Percentiles rank a stretch among this genome's conserved stretches.
These are phyloP conservation scores for Tolypeutes matacus DNA, from an alignment of 2,797 vertebrate genomes.

Conservation along the genomic window DNA sequence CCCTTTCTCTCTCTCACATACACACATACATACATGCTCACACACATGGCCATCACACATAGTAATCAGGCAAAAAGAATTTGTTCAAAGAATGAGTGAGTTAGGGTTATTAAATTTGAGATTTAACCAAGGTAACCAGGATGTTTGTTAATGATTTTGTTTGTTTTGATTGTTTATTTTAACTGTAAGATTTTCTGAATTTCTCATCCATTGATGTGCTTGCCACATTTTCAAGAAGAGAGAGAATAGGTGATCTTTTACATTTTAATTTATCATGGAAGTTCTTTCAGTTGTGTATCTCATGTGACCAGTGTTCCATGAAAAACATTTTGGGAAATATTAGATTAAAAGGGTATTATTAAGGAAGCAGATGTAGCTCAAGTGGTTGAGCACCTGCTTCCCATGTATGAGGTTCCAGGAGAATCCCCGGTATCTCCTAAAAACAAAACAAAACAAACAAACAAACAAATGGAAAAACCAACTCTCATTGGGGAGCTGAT, in stretches of 20 bases:
- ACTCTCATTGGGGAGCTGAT: too few species aligned
- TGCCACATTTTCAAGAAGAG: neutral
- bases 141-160: neutral
- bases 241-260: neutral
- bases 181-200: neutral
- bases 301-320: neutral
- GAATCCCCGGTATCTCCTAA: too few species aligned
- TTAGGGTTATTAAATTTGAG: neutral
- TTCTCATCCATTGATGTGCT: neutral
- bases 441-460: too few species aligned
- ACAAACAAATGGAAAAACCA: too few species aligned
- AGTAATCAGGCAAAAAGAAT: neutral
- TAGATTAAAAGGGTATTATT: neutral
- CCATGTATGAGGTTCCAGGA: too few species aligned
- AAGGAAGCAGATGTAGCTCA: too few species aligned
- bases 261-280: neutral
- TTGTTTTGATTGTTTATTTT: conserved; percentile 15
- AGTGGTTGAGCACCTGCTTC: too few species aligned
- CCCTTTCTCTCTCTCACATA: too few species aligned
- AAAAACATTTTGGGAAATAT: neutral
- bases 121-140: neutral
- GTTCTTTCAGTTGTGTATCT: neutral
- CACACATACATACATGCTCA: neutral
- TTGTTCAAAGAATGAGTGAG: neutral
- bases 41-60: neutral